Conservation (phyloP, 2,888 invertebrate genomes). For the Selenia dentaria region DNA sequence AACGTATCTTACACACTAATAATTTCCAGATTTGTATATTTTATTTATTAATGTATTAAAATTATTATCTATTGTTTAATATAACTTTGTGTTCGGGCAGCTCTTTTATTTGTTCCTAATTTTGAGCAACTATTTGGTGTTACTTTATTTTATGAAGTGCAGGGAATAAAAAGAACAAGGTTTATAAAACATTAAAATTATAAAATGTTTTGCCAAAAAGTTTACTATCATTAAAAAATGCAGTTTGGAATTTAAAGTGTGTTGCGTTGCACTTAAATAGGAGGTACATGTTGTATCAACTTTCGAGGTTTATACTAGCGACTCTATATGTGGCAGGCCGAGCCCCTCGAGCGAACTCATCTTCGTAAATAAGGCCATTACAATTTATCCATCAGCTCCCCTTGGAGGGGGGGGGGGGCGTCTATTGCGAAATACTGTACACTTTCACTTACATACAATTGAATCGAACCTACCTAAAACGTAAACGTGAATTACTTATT, state of each 20-base stretch:
- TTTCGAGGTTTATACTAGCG: slow-evolving; percentile 71
- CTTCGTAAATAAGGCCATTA: slow-evolving; percentile 73
- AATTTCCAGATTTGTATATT: slow-evolving; percentile 37
- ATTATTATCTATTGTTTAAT: slow-evolving; percentile 18
- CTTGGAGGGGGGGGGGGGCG: slow-evolving; percentile 57
- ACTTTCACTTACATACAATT: slow-evolving; percentile 80
- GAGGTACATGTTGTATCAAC: too few relatives aligned
- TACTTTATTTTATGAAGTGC: slow-evolving; percentile 18
- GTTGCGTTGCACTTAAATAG: slow-evolving; percentile 53
- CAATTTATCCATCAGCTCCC: slow-evolving; percentile 51
- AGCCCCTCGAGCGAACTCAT: slow-evolving; percentile 37
- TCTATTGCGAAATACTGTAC: slow-evolving; percentile 76
- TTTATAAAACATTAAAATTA: slow-evolving; percentile 6
- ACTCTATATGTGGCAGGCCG: slow-evolving; percentile 50
- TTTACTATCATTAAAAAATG: slow-evolving; percentile 45
- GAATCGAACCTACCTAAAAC: slow-evolving; percentile 81
- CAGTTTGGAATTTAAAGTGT: slow-evolving; percentile 47
- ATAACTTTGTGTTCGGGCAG: slow-evolving; percentile 28
- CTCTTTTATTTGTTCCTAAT: slow-evolving; percentile 19
- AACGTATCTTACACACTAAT: slow-evolving; percentile 51
- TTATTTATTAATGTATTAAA: slow-evolving; percentile 18
- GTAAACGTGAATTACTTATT: slow-evolving; percentile 64
- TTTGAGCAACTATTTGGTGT: slow-evolving; percentile 35
- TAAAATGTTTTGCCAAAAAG: slow-evolving; percentile 23
- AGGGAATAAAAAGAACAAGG: slow-evolving; percentile 26